phyloP scores from a whole-genome alignment of 2,797 vertebrate species.

The Trichosurus vulpecula region DNA sequence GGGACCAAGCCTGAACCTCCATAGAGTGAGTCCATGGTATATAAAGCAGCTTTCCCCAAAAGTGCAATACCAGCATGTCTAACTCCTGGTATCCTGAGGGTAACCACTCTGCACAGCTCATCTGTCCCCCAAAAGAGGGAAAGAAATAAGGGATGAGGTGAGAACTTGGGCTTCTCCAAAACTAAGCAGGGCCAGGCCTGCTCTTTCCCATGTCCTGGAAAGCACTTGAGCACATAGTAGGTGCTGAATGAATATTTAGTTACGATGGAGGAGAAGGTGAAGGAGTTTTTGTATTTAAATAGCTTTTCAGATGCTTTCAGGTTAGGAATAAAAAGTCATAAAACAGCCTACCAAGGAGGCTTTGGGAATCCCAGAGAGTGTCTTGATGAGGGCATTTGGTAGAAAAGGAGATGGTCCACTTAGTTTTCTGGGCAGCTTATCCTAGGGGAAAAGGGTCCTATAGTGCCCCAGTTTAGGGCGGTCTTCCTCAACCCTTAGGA shows the following conservation, averaged over 20 bases:
- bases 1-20: constrained; percentile 19
- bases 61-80: constrained; percentile 66
- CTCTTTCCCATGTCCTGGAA: constrained; percentile 54
- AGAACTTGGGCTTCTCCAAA: not conserved
- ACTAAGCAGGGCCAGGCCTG: constrained; percentile 43
- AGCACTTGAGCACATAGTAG: not conserved
- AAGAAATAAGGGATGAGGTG: not conserved
- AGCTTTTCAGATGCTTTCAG: constrained; percentile 68
- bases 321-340: constrained; percentile 83
- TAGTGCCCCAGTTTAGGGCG: not conserved
- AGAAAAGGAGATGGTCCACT: not conserved
- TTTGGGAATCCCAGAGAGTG: constrained; percentile 59
- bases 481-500: not conserved
- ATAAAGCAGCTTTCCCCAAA: constrained; percentile 59
- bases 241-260: not conserved
- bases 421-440: constrained; percentile 47
- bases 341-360: constrained; percentile 62
- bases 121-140: not conserved
- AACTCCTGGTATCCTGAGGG: constrained; percentile 65
- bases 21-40: not conserved
- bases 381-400: not conserved
- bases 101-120: constrained; percentile 52
- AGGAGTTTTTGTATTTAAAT: constrained; percentile 68
- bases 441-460: constrained; percentile 7
- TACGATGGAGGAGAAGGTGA: not conserved